phyloP scores from a whole-genome alignment of 2,888 invertebrate genomes.

The Cenopis cana region DNA sequence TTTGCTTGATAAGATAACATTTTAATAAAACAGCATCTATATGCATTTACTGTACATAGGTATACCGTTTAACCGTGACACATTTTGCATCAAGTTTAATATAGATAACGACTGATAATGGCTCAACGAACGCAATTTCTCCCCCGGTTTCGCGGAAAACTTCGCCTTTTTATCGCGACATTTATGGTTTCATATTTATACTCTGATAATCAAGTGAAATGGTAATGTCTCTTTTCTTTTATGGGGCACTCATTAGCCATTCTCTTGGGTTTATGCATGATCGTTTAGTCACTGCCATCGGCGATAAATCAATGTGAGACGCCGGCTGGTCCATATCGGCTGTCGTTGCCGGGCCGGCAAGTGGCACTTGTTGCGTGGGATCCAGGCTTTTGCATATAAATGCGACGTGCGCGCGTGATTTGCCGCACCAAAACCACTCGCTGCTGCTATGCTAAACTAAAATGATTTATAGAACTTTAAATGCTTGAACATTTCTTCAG shows the following conservation, averaged over 20 bases:
- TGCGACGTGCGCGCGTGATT: constrained; percentile 65
- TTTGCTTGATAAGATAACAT: constrained; percentile 30
- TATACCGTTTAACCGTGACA: constrained; percentile 18
- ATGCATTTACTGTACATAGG: constrained; percentile 12
- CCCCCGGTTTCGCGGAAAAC: constrained; percentile 43
- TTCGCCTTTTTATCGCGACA: constrained; percentile 45
- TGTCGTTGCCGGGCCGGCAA: constrained; percentile 56
- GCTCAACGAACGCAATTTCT: constrained; percentile 41
- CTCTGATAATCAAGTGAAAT: constrained; percentile 45
- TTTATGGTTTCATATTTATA: constrained; percentile 45
- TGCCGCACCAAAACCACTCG: constrained; percentile 61
- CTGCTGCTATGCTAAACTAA: constrained; percentile 58
- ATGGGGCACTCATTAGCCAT: constrained; percentile 18
- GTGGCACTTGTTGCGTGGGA: constrained; percentile 77
- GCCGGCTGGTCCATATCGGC: constrained; percentile 35
- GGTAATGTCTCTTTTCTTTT: constrained; percentile 31
- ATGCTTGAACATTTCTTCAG: background rate
- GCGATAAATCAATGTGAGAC: constrained; percentile 51
- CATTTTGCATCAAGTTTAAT: constrained; percentile 40
- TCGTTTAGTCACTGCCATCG: constrained; percentile 48
- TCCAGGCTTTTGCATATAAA: constrained; percentile 66
- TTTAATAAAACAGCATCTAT: constrained; percentile 14
- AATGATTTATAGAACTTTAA: constrained; percentile 52
- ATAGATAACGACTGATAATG: constrained; percentile 45
- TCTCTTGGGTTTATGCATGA: constrained; percentile 11